These are phyloP conservation scores for Sapayoa aenigma DNA, from an alignment of 2,113 vertebrate genomes.

Conservation along the genomic window DNA sequence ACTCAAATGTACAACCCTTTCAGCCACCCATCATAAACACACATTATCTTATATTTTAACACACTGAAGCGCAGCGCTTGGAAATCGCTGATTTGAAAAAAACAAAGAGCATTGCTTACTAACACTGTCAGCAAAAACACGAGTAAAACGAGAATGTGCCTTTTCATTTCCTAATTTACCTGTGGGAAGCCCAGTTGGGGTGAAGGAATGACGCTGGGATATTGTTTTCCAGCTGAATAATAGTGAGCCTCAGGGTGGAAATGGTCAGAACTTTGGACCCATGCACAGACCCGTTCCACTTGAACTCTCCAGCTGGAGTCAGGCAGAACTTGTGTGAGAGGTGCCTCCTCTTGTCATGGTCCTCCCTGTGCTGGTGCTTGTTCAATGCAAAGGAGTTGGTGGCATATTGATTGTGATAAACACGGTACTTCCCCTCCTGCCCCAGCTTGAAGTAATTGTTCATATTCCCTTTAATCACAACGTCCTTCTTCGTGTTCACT, in stretches of 20 bases:
- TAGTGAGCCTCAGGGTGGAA: slow-evolving; percentile 92
- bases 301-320: slow-evolving; percentile 92
- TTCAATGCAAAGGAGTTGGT: slow-evolving; percentile 94
- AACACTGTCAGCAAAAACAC: neutral
- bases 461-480: slow-evolving; percentile 86
- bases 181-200: slow-evolving; percentile 98
- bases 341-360: slow-evolving; percentile 95
- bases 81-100: neutral
- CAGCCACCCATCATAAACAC: neutral
- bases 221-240: slow-evolving; percentile 94
- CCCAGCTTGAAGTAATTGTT: slow-evolving; percentile 90
- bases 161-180: slow-evolving; percentile 74
- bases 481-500: slow-evolving; percentile 84
- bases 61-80: neutral
- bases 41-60: neutral
- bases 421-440: slow-evolving; percentile 96
- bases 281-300: slow-evolving; percentile 96
- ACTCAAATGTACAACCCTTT: neutral
- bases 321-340: slow-evolving; percentile 97
- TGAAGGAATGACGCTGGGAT: slow-evolving; percentile 95
- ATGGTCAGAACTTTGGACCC: slow-evolving; percentile 92
- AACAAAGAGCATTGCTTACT: neutral
- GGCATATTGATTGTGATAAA: slow-evolving; percentile 97
- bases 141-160: neutral
- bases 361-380: slow-evolving; percentile 98